A percentile compares a stretch with the other conserved stretches of the same genome.
These are phyloP conservation scores for Oppia nitens DNA, from an alignment of 1,140 invertebrate genomes.

Conservation along the genomic window DNA sequence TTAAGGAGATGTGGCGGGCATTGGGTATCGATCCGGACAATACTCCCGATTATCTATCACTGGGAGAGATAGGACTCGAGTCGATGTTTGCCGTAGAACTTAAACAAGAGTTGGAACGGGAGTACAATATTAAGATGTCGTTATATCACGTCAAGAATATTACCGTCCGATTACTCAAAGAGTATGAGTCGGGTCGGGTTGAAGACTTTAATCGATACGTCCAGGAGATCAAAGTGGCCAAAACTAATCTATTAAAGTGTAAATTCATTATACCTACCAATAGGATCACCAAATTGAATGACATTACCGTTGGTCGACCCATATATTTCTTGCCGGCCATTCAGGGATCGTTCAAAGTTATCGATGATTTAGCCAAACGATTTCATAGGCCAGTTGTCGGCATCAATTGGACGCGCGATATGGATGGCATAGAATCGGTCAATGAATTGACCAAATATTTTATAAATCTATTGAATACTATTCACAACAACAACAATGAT, in stretches of 20 bases:
- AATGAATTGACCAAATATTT: constrained; percentile 1
- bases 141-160: constrained; percentile 15
- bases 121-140: constrained; percentile 12
- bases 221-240: background rate
- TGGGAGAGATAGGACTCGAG: constrained; percentile 87
- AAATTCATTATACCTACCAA: constrained; percentile 29
- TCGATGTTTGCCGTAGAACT: constrained; percentile 94
- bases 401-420: constrained; percentile 11
- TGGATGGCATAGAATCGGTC: constrained; percentile 1
- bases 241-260: background rate
- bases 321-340: constrained; percentile 14
- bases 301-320: background rate
- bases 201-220: background rate
- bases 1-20: constrained; percentile 28
- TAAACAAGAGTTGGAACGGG: constrained; percentile 33
- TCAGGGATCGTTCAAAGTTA: constrained; percentile 5
- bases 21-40: constrained; percentile 53
- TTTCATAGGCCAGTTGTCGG: constrained; percentile 5
- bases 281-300: constrained; percentile 33
- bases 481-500: constrained; percentile 10
- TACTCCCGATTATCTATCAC: constrained; percentile 47
- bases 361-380: background rate
- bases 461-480: background rate
- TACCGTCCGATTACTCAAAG: constrained; percentile 6
- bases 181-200: background rate